Conservation (phyloP, 2,888 invertebrate species). For the Luffia ferchaultella region DNA sequence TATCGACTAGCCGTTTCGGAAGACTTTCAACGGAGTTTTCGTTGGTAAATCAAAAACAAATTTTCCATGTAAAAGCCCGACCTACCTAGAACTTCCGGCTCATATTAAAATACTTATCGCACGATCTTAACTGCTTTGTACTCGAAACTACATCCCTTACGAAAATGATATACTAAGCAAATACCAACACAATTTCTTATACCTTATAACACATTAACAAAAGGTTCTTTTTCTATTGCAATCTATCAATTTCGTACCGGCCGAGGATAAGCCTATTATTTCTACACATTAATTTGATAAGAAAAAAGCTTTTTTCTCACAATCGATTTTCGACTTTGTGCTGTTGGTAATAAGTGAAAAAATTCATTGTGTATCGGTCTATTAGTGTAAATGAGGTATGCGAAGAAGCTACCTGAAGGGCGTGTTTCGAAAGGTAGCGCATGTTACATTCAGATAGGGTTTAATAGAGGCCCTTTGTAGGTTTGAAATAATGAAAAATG, state of each 20-base stretch:
- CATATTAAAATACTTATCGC: constrained; percentile 61
- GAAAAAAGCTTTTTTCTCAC: constrained; percentile 32
- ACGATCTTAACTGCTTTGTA: constrained; percentile 58
- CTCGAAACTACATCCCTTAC: constrained; percentile 52
- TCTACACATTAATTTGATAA: constrained; percentile 60
- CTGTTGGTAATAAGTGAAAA: neutral
- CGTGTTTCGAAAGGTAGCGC: neutral
- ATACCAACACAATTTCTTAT: constrained; percentile 12
- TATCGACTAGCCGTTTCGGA: too few relatives aligned
- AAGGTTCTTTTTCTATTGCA: neutral
- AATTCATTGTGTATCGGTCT: neutral
- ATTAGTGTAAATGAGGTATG: constrained; percentile 2
- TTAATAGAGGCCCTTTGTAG: constrained; percentile 20
- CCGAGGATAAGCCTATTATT: constrained; percentile 33
- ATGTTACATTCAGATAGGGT: constrained; percentile 27
- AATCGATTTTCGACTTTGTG: constrained; percentile 26
- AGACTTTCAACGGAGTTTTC: too few relatives aligned
- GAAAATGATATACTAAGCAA: constrained; percentile 52
- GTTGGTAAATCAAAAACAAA: constrained; percentile 35
- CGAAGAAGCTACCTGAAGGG: neutral
- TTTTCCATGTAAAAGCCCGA: constrained; percentile 14
- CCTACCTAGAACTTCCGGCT: constrained; percentile 50
- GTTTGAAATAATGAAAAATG: constrained; percentile 14
- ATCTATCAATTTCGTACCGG: neutral
- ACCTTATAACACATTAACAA: neutral